phyloP scores from a whole-genome alignment of 2,113 vertebrate species.

The Myotis davidii region DNA sequence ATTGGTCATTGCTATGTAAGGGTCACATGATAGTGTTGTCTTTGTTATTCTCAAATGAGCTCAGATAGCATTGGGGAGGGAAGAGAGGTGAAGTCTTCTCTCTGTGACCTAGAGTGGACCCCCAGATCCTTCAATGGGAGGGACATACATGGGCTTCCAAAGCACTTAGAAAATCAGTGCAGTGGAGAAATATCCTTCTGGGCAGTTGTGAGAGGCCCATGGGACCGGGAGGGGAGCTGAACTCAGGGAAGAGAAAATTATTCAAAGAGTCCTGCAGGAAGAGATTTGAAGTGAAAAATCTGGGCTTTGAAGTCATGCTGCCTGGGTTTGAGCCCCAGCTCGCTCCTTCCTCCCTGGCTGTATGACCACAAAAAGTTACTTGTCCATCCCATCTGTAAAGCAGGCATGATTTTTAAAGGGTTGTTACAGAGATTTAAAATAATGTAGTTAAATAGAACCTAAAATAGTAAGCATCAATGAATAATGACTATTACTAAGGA shows the following conservation, averaged over 20 bases:
- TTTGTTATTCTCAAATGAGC: neutral
- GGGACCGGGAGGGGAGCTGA: neutral
- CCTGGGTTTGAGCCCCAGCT: neutral
- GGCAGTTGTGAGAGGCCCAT: neutral
- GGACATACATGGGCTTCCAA: neutral
- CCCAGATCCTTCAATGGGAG: neutral
- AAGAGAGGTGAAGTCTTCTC: neutral
- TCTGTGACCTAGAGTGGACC: neutral
- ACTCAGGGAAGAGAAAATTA: neutral
- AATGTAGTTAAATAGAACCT: neutral
- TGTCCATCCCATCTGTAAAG: neutral
- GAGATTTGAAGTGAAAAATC: neutral
- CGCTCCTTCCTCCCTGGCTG: neutral
- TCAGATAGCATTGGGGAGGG: neutral
- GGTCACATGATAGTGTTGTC: neutral
- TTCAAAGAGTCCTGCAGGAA: neutral
- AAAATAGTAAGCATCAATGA: neutral
- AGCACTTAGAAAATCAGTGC: neutral
- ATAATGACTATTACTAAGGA: neutral
- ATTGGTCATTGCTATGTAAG: neutral
- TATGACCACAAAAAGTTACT: neutral
- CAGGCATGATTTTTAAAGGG: neutral
- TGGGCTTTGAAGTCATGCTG: neutral
- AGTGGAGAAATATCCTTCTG: neutral
- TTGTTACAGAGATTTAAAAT: slow-evolving; percentile 1